Base-by-base conservation (phyloP, 2,797 vertebrate genomes). In the Sparidentex hasta region DNA sequence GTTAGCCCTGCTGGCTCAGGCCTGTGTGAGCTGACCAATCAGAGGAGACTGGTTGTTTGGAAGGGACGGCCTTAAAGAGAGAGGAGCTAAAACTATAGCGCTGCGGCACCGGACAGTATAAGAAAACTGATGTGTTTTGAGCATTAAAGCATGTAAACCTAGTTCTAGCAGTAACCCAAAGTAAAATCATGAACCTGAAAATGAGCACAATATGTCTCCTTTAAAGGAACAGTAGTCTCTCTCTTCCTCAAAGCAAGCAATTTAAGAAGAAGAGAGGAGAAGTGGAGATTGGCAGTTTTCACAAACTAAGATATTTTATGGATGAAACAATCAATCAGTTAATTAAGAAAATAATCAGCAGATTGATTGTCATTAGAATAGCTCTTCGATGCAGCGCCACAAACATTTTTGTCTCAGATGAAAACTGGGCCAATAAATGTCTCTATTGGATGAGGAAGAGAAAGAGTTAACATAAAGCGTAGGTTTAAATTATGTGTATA, bases 401-500 rank as follows among this genome's bases (percentile, higher is more conserved):
- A 16, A 38, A 11, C 27, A 0, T 13, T 7, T 25, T 52, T 67
- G 12, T 66, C 47, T 68, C 38, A 8, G 8, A 65, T 61, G 2
- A 63, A 71, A 8, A 29, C 23, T 46, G 17, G 48, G 12, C 11
- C 13, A 16, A 9, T 44, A 8, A 16, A 20, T 56, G 38, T 38
- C 38, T 18, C 50, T 46, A 27, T 33, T 27, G 46, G n/a, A 21
- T 55, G 8, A 56, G 20, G 43, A 80, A 20, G 9, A 29, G 23
- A 23, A 55, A 21, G 3, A 71, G 23, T 3, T 18, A 62, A 58
- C 9, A 1, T 4, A 12, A 74, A 68, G 29, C 3, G 0, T 33
- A 50, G 33, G 27, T 69, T 74, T 71, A 50, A 72, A 67, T 48
- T 0, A 52, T 70, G 33, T 50, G 4, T 76, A 48, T 33, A 50